Conservation (phyloP, 2,797 vertebrate genomes). For the Cyprinella venusta region DNA sequence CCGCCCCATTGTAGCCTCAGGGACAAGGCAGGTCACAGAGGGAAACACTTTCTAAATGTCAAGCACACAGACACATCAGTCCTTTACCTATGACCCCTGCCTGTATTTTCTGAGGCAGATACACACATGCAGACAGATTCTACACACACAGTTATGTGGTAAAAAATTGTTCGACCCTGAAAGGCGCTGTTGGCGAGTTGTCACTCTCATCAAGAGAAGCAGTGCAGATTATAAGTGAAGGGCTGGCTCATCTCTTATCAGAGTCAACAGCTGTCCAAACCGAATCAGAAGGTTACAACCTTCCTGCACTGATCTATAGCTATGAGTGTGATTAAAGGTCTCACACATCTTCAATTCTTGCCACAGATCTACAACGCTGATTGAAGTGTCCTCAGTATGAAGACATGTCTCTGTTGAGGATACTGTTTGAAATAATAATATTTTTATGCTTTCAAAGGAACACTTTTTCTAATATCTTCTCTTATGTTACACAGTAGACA, state of each 20-base stretch:
- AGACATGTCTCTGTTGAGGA: conserved; percentile 10
- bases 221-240: conserved; percentile 70
- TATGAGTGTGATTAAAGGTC: conserved; percentile 31
- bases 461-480: not conserved
- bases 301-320: conserved; percentile 46
- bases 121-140: conserved; percentile 24
- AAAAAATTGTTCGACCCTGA: conserved; percentile 62
- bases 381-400: conserved; percentile 21
- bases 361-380: not conserved
- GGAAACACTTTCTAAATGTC: conserved; percentile 56
- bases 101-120: conserved; percentile 23
- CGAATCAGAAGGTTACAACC: conserved; percentile 54
- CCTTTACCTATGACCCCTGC: conserved; percentile 17
- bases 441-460: not conserved
- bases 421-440: not conserved
- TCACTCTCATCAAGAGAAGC: conserved; percentile 70
- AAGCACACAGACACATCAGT: conserved; percentile 38
- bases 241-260: conserved; percentile 70
- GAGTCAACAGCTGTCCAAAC: conserved; percentile 49
- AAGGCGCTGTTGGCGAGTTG: conserved; percentile 76
- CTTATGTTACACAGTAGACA: not conserved
- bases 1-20: conserved; percentile 35
- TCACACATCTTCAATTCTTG: conserved; percentile 4
- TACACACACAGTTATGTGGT: conserved; percentile 34
- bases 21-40: conserved; percentile 32